Conservation (phyloP, 2,113 vertebrate species). For the Pseudopipra pipra region DNA sequence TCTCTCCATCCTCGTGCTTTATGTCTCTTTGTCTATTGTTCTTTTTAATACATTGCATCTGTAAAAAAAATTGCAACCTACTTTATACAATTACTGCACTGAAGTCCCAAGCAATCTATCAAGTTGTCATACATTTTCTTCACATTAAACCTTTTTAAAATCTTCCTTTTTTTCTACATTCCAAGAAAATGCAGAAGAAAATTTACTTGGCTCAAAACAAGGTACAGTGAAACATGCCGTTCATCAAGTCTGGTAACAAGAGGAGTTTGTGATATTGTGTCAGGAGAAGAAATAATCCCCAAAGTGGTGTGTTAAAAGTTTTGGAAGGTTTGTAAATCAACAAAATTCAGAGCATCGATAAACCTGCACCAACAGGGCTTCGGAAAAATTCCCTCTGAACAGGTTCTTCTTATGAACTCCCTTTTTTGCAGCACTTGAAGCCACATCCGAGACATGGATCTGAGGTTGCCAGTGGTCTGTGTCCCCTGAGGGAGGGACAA, state of each 20-base stretch:
- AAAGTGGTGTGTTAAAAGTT: not conserved
- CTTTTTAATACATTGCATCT: constrained; percentile 11
- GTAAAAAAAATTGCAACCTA: constrained; percentile 15
- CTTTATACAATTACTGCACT: constrained; percentile 36
- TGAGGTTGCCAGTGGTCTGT: not conserved
- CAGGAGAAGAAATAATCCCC: not conserved
- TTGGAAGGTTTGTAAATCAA: not conserved
- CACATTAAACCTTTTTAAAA: constrained; percentile 13
- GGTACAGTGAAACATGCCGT: not conserved
- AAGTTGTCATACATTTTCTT: constrained; percentile 38
- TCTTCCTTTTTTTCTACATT: not conserved
- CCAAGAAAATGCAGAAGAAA: constrained; percentile 22
- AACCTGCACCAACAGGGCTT: not conserved
- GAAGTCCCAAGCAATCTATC: constrained; percentile 47
- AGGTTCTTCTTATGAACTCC: not conserved
- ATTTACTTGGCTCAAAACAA: not conserved
- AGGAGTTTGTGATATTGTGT: not conserved
- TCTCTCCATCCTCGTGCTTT: not conserved
- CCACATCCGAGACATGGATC: not conserved
- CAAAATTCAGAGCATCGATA: not conserved
- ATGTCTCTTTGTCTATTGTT: constrained; percentile 30
- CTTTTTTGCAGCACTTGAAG: not conserved
- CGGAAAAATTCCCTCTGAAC: not conserved
- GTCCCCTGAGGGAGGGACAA: not conserved
- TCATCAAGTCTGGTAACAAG: not conserved